phyloP scores from a whole-genome alignment of 2,797 vertebrate genomes.

The Valencia hispanica region DNA sequence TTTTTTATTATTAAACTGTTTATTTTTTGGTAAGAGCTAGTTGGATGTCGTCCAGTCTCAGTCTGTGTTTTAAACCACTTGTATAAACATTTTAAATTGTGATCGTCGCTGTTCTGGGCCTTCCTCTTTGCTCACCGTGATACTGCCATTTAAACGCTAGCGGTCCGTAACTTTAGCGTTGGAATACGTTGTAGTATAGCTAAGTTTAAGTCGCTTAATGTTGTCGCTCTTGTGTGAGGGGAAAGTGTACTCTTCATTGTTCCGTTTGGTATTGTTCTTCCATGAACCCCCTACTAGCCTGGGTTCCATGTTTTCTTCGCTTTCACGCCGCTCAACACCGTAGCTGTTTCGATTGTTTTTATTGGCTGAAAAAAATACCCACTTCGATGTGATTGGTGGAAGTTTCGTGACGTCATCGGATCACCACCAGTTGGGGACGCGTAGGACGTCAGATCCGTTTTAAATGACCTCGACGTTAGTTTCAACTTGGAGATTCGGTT shows the following conservation, averaged over 20 bases:
- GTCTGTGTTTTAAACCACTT: too few species aligned
- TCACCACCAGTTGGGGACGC: neutral
- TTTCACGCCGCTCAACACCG: neutral
- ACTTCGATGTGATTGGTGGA: conserved; percentile 33
- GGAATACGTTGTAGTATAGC: neutral
- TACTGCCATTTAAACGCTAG: neutral
- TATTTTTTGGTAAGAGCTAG: too few species aligned
- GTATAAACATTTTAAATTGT: neutral
- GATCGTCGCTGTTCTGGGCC: neutral
- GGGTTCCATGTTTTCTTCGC: neutral
- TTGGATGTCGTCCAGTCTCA: too few species aligned
- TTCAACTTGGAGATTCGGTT: too few species aligned
- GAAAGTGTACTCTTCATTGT: neutral
- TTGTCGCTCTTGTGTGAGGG: too few species aligned
- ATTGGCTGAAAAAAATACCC: conserved; percentile 31
- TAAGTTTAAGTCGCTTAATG: neutral
- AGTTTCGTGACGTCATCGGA: neutral
- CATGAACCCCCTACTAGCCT: too few species aligned
- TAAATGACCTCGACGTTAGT: too few species aligned
- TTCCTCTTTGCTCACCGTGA: neutral
- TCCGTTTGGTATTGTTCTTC: neutral
- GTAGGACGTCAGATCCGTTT: neutral
- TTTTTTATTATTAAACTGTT: too few species aligned
- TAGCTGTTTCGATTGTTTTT: neutral
- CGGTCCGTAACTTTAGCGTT: neutral